Conservation (phyloP, 2,888 invertebrate genomes). For the Melanophora roralis region DNA sequence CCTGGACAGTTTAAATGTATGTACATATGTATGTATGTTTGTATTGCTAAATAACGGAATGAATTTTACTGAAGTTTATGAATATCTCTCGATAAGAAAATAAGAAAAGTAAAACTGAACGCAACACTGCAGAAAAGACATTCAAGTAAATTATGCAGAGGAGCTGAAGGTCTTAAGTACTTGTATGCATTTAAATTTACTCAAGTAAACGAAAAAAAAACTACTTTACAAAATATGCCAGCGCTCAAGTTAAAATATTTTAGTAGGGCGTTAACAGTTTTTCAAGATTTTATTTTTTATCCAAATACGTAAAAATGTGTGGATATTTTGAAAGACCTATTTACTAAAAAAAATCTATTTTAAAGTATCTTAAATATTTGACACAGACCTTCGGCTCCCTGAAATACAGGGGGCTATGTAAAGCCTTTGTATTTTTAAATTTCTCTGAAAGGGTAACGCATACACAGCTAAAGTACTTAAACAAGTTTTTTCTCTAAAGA, state of each 20-base stretch:
- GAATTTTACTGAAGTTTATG: constrained; percentile 22
- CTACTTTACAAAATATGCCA: constrained; percentile 9
- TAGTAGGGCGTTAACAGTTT: neutral
- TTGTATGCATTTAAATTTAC: neutral
- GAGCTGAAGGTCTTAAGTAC: neutral
- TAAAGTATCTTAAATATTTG: too few relatives aligned
- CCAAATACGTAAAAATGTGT: too few relatives aligned
- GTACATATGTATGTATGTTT: too few relatives aligned
- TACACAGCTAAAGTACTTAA: too few relatives aligned
- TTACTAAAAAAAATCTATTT: too few relatives aligned
- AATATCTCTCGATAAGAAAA: constrained; percentile 22
- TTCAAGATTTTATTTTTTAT: too few relatives aligned
- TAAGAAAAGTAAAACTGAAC: constrained; percentile 48
- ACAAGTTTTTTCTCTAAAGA: too few relatives aligned
- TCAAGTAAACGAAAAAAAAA: neutral
- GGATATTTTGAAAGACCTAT: too few relatives aligned
- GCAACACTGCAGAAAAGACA: constrained; percentile 13
- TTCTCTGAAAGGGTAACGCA: too few relatives aligned
- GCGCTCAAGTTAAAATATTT: neutral
- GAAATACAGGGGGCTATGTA: too few relatives aligned
- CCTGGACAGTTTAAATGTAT: constrained; percentile 53
- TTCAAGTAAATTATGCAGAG: constrained; percentile 17
- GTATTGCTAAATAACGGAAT: constrained; percentile 33
- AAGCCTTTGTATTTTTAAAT: too few relatives aligned
- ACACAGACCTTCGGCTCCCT: too few relatives aligned